Evolutionary conservation across 2,113 vertebrate genomes (phyloP).

Genomic region (Piaya cayana): DNA sequence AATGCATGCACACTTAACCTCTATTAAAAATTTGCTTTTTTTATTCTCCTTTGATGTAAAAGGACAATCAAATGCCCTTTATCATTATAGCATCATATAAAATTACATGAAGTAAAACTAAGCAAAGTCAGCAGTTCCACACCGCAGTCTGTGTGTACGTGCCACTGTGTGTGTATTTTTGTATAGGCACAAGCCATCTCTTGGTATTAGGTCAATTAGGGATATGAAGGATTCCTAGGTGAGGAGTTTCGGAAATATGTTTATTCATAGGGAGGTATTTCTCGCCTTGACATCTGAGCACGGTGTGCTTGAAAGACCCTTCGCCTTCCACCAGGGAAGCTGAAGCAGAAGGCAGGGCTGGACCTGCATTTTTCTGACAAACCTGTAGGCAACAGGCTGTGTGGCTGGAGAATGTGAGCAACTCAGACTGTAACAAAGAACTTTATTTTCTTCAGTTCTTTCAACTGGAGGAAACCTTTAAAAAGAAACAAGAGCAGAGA

Average conservation of each 20-base stretch:
- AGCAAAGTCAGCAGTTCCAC: not conserved
- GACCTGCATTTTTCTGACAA: not conserved
- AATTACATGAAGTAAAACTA: not conserved
- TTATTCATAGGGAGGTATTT: not conserved
- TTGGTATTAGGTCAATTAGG: not conserved
- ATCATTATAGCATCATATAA: not conserved
- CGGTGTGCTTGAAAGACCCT: not conserved
- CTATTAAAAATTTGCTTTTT: not conserved
- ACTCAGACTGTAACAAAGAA: not conserved
- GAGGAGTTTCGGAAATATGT: not conserved
- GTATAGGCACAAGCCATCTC: not conserved
- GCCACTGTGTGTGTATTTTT: not conserved
- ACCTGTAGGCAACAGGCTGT: not conserved
- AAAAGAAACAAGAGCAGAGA: not conserved
- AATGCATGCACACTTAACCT: not conserved
- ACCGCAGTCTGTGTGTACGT: not conserved
- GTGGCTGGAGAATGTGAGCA: not conserved
- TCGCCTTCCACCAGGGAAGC: fast-evolving
- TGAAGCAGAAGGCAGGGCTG: not conserved
- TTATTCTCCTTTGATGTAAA: not conserved
- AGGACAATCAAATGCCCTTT: not conserved
- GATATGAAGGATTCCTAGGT: not conserved
- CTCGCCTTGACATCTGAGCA: not conserved
- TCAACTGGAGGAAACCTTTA: not conserved
- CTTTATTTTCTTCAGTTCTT: not conserved